Conservation (phyloP, 2,888 invertebrate genomes). For the Carabus problematicus region DNA sequence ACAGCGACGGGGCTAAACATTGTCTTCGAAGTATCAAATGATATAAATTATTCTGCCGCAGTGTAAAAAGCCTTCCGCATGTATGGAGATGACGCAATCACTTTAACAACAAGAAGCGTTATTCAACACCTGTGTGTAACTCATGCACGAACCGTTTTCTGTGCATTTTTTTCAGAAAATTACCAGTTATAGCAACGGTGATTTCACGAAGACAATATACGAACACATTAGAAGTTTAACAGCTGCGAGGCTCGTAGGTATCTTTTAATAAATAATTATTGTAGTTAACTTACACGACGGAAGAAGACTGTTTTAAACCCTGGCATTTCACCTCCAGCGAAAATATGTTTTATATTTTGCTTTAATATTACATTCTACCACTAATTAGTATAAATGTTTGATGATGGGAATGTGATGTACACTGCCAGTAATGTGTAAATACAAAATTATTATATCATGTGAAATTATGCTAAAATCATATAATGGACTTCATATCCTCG, state of each 20-base stretch:
- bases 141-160: too few species aligned
- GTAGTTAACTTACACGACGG: slow-evolving; percentile 9
- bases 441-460: too few species aligned
- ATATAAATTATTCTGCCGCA: slow-evolving; percentile 13
- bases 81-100: slow-evolving; percentile 23
- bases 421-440: too few species aligned
- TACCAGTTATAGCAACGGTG: neutral
- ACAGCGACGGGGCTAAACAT: neutral
- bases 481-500: too few species aligned
- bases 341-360: neutral
- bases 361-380: too few species aligned
- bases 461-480: too few species aligned
- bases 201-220: slow-evolving; percentile 17
- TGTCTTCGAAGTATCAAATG: slow-evolving; percentile 10
- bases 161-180: slow-evolving; percentile 26
- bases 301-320: too few species aligned
- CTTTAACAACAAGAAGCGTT: slow-evolving; percentile 9
- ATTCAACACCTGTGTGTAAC: slow-evolving; percentile 20
- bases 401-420: too few species aligned
- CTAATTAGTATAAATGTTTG: too few species aligned
- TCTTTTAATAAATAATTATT: slow-evolving; percentile 38
- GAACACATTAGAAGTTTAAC: slow-evolving; percentile 22
- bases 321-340: too few species aligned
- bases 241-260: slow-evolving; percentile 19
- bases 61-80: slow-evolving; percentile 17